Evolutionary conservation across 2,888 invertebrate genomes (phyloP).

Genomic region (Amphipyra berbera): DNA sequence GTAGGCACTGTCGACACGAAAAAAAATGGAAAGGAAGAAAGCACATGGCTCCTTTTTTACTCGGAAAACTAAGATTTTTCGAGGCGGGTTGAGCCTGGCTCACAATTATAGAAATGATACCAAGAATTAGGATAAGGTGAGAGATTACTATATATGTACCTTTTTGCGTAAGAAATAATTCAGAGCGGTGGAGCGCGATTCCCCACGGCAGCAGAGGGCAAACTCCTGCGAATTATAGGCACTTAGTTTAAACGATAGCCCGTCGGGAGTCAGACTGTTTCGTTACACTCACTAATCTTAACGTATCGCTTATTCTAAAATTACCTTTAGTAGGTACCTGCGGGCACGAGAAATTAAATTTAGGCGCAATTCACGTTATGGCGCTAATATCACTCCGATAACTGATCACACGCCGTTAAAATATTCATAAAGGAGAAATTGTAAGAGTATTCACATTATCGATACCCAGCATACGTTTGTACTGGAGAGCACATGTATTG

Average conservation of each 20-base stretch:
- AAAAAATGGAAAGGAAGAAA: too few species aligned
- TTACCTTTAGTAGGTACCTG: conserved; percentile 24
- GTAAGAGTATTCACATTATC: conserved; percentile 8
- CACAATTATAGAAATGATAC: background rate
- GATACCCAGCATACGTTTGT: background rate
- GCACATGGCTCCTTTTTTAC: too few species aligned
- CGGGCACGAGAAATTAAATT: conserved; percentile 1
- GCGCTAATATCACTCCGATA: conserved; percentile 1
- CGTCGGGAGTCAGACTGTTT: conserved; percentile 75
- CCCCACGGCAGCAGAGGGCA: conserved; percentile 80
- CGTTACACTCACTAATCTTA: conserved; percentile 74
- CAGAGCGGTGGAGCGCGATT: conserved; percentile 76
- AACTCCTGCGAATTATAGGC: conserved; percentile 87
- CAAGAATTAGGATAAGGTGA: conserved; percentile 27
- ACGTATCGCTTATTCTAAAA: conserved; percentile 50
- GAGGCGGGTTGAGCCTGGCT: background rate
- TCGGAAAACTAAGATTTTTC: too few species aligned
- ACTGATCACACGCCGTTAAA: conserved; percentile 8
- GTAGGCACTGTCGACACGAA: too few species aligned
- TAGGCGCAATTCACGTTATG: background rate
- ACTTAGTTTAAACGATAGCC: conserved; percentile 87
- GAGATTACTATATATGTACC: conserved; percentile 39
- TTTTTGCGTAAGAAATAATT: conserved; percentile 76
- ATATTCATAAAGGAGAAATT: conserved; percentile 3
- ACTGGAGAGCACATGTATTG: background rate